Evolutionary conservation across 2,113 vertebrate genomes (phyloP).

Genomic region (Falcunculus frontatus): DNA sequence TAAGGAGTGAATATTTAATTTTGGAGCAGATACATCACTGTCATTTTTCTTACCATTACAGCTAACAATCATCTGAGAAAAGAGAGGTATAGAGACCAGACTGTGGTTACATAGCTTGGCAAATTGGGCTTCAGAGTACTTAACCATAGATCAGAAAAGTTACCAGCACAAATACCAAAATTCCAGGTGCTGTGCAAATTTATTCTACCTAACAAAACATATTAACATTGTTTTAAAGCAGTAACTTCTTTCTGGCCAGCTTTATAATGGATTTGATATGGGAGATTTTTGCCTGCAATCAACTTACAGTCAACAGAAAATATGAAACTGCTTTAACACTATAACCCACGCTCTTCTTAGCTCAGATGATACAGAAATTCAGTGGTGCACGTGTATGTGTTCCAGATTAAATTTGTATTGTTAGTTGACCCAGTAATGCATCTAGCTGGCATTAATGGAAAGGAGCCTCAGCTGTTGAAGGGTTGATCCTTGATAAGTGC

Average conservation of each 20-base stretch:
- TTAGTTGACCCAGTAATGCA: background rate
- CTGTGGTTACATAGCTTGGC: background rate
- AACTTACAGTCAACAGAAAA: background rate
- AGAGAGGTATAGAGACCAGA: background rate
- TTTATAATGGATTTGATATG: background rate
- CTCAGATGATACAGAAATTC: background rate
- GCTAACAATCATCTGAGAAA: background rate
- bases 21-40: background rate
- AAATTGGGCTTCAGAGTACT: background rate
- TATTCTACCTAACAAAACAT: background rate
- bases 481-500: background rate
- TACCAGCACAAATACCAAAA: background rate
- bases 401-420: background rate
- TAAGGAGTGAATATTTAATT: background rate
- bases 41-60: background rate
- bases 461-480: background rate
- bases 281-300: background rate
- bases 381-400: background rate
- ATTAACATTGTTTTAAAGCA: background rate
- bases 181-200: background rate
- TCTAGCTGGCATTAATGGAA: background rate
- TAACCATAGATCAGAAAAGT: background rate
- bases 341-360: background rate
- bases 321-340: background rate
- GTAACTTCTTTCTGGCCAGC: background rate